A percentile compares a stretch with the other conserved stretches of the same genome.
phyloP scores from a whole-genome alignment of 2,797 vertebrate genomes.

The Xiphorhynchus erythropygius region DNA sequence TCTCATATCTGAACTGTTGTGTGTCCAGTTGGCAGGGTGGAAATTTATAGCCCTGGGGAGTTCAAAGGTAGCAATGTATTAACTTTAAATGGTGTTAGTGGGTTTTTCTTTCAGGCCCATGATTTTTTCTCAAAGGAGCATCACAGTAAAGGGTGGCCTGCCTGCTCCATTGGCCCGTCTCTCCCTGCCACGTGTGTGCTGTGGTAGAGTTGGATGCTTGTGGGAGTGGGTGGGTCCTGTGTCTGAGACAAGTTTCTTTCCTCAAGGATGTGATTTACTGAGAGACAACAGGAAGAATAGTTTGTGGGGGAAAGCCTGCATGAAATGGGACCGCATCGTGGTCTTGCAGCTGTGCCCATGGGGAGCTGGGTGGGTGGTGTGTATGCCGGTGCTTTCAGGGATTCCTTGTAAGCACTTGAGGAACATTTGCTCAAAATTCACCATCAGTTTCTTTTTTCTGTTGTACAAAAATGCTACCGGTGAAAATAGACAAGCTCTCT shows the following conservation, averaged over 20 bases:
- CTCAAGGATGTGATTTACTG: background rate
- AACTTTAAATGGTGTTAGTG: background rate
- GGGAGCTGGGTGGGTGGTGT: background rate
- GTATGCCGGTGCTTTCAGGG: background rate
- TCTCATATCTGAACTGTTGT: background rate
- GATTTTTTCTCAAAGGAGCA: background rate
- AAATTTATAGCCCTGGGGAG: background rate
- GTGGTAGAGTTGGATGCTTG: background rate
- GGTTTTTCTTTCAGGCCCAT: background rate
- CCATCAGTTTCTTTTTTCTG: conserved; percentile 5
- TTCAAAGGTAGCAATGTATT: background rate
- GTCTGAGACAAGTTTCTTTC: background rate
- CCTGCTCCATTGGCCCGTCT: background rate
- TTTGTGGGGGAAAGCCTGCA: background rate
- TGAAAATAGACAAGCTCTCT: conserved; percentile 43
- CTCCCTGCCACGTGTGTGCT: background rate
- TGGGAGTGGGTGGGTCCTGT: background rate
- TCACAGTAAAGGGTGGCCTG: background rate
- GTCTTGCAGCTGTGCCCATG: background rate
- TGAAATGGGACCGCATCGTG: background rate
- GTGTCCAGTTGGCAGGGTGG: background rate
- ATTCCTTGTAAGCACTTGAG: conserved; percentile 18
- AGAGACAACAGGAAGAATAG: background rate
- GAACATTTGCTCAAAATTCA: conserved; percentile 30
- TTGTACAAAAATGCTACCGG: conserved; percentile 18